Percentiles rank a stretch among this genome's conserved stretches.
phyloP scores from a whole-genome alignment of 2,113 vertebrate genomes.

The Furnarius figulus region DNA sequence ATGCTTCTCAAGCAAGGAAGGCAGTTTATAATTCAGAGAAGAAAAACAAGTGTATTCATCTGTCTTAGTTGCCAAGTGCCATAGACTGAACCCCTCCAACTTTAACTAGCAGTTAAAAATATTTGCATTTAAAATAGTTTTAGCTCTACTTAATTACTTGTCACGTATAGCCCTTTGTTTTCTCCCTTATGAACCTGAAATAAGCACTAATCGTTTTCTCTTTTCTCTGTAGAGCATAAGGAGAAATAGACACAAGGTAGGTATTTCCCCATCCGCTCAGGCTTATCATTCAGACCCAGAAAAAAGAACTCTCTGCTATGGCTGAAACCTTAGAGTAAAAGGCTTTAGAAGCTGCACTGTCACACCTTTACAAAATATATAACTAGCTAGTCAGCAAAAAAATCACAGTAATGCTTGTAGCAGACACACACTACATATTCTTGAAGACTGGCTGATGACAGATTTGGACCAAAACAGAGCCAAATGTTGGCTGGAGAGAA shows the following conservation, averaged over 20 bases:
- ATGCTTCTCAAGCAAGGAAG: conserved; percentile 39
- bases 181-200: neutral
- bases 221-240: neutral
- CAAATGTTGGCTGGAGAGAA: neutral
- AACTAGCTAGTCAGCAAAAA: neutral
- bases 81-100: neutral
- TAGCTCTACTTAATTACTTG: neutral
- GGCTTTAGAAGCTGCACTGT: neutral
- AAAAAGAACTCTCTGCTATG: neutral
- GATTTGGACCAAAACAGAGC: neutral
- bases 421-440: neutral
- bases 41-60: conserved; percentile 8
- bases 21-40: neutral
- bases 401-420: neutral
- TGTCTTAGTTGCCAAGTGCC: neutral
- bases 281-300: neutral
- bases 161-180: neutral
- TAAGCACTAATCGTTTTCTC: neutral
- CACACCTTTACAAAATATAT: neutral
- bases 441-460: neutral
- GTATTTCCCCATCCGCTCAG: neutral
- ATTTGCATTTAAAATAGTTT: neutral
- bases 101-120: neutral
- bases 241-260: conserved; percentile 1
- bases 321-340: neutral